Conservation (phyloP, 2,797 vertebrate species). For the Onychomys arenicola region DNA sequence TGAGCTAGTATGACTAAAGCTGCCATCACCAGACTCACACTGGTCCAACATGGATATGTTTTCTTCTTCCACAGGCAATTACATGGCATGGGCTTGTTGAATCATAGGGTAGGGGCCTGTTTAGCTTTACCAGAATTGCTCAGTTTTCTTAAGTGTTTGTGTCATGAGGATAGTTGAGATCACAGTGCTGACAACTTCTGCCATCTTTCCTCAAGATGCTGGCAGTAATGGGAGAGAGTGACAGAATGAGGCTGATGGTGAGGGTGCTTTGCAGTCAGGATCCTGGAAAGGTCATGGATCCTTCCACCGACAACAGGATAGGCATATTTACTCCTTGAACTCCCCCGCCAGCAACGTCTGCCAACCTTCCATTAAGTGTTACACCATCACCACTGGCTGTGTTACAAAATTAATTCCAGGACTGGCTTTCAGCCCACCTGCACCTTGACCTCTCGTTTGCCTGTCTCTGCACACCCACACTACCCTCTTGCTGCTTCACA, state of each 20-base stretch:
- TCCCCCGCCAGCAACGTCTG: background rate
- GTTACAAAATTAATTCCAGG: conserved; percentile 51
- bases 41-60: background rate
- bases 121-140: background rate
- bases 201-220: background rate
- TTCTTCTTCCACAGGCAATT: conserved; percentile 11
- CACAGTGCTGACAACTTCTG: background rate
- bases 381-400: conserved; percentile 36
- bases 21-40: background rate
- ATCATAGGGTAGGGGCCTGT: background rate
- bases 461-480: conserved; percentile 20
- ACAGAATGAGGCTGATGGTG: background rate
- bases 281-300: background rate
- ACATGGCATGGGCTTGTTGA: background rate
- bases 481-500: background rate
- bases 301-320: background rate
- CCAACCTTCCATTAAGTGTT: conserved; percentile 75
- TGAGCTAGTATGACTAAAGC: background rate
- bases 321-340: conserved; percentile 20
- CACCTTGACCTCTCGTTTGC: conserved; percentile 63
- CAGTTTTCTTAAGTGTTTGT: background rate
- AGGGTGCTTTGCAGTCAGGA: background rate
- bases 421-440: conserved; percentile 60
- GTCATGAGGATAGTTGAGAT: background rate
- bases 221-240: background rate